These are phyloP conservation scores for Apis laboriosa DNA, from an alignment of 1,140 invertebrate species.

Conservation along the genomic window DNA sequence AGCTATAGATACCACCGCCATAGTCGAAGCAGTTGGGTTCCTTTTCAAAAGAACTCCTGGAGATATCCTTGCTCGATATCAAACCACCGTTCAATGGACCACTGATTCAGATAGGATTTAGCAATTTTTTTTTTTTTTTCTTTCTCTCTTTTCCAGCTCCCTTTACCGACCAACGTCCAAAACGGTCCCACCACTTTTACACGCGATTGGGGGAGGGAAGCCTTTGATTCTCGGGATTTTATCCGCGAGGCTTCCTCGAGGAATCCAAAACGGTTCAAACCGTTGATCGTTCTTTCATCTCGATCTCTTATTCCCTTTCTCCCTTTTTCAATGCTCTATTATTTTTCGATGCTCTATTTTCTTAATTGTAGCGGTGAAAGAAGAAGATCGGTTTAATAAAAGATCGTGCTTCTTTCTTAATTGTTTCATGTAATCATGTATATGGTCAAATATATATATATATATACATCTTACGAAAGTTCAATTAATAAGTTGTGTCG, in stretches of 20 bases:
- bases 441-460: no score
- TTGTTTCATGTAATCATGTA: no score
- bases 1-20: not conserved
- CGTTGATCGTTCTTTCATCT: conserved; percentile 55
- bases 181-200: conserved; percentile 30
- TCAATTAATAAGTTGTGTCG: no score
- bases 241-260: conserved; percentile 52
- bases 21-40: conserved; percentile 44
- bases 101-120: conserved; percentile 72
- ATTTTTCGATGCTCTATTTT: not conserved
- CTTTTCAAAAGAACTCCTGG: conserved; percentile 64
- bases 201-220: conserved; percentile 22
- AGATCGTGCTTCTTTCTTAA: no score
- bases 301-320: conserved; percentile 3
- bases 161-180: conserved; percentile 31
- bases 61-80: conserved; percentile 71
- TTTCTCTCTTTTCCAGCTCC: not conserved
- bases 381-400: no score
- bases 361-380: no score
- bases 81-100: conserved; percentile 70
- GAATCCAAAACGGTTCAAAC: conserved; percentile 54
- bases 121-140: conserved; percentile 63
- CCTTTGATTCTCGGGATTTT: conserved; percentile 40
- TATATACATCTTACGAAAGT: no score
- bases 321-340: not conserved